Percentiles rank a stretch among this genome's conserved stretches.
These are phyloP conservation scores for Urocyon cinereoargenteus DNA, from an alignment of 2,797 vertebrate species.

Conservation along the genomic window DNA sequence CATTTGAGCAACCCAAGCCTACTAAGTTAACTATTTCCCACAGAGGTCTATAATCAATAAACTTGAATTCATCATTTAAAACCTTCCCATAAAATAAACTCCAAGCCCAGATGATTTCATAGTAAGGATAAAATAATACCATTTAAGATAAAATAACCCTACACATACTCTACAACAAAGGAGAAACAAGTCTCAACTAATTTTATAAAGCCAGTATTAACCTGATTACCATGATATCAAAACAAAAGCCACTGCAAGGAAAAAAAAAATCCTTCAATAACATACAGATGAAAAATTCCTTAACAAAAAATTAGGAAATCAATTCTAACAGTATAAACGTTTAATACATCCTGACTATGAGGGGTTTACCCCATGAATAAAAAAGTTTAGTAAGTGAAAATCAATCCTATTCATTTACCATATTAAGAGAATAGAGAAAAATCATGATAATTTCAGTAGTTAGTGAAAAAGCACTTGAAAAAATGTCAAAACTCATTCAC, in stretches of 20 bases:
- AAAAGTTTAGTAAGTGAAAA: neutral
- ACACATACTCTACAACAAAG: neutral
- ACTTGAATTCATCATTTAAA: neutral
- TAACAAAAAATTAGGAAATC: neutral
- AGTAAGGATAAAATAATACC: neutral
- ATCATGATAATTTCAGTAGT: neutral
- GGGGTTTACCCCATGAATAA: neutral
- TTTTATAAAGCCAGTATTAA: neutral
- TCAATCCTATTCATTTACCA: neutral
- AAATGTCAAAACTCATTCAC: neutral
- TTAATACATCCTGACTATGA: neutral
- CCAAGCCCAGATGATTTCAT: neutral
- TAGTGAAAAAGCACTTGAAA: neutral
- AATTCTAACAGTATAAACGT: neutral
- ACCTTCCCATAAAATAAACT: neutral
- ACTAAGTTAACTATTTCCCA: neutral
- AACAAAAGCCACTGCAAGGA: neutral
- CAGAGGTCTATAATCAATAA: neutral
- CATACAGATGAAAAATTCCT: neutral
- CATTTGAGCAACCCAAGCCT: neutral
- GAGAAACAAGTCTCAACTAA: neutral
- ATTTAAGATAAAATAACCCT: neutral
- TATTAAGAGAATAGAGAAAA: neutral
- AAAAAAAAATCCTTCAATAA: neutral
- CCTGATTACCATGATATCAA: neutral